Evolutionary conservation across 2,888 invertebrate species (phyloP).

Genomic region (Noctua pronuba): DNA sequence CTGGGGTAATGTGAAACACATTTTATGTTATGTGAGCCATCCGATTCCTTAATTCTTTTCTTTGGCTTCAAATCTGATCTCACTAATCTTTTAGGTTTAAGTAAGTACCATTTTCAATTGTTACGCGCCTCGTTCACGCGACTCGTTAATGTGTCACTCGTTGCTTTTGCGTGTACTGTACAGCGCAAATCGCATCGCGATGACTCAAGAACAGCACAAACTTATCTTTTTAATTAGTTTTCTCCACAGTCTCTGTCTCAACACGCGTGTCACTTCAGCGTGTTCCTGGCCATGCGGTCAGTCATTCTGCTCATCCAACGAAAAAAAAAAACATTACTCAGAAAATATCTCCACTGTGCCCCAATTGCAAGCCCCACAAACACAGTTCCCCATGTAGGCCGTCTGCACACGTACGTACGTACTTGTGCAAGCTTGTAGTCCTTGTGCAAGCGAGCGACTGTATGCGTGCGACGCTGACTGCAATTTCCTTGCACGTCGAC

Average conservation of each 20-base stretch:
- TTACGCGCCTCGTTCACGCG: neutral
- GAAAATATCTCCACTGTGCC: neutral
- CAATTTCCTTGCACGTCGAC: constrained; percentile 68
- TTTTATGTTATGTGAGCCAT: too few relatives aligned
- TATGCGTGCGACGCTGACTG: constrained; percentile 61
- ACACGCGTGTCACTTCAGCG: neutral
- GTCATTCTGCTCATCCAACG: neutral
- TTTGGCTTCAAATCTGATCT: too few relatives aligned
- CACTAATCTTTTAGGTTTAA: neutral
- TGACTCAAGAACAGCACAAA: neutral
- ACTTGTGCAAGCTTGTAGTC: constrained; percentile 20
- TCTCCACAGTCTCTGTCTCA: neutral
- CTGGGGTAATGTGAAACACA: neutral
- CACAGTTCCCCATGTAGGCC: constrained; percentile 50
- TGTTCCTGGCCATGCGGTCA: neutral
- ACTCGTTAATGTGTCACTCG: neutral
- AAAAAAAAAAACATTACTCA: neutral
- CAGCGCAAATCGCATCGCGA: neutral
- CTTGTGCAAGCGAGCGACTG: constrained; percentile 32
- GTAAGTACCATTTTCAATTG: neutral
- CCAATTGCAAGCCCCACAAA: constrained; percentile 47
- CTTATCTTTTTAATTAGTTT: neutral
- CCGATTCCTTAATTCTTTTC: too few relatives aligned
- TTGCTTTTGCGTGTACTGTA: neutral
- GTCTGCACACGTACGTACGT: neutral